Evolutionary conservation across 2,888 invertebrate species (phyloP).

Genomic region (Hylaea fasciaria): DNA sequence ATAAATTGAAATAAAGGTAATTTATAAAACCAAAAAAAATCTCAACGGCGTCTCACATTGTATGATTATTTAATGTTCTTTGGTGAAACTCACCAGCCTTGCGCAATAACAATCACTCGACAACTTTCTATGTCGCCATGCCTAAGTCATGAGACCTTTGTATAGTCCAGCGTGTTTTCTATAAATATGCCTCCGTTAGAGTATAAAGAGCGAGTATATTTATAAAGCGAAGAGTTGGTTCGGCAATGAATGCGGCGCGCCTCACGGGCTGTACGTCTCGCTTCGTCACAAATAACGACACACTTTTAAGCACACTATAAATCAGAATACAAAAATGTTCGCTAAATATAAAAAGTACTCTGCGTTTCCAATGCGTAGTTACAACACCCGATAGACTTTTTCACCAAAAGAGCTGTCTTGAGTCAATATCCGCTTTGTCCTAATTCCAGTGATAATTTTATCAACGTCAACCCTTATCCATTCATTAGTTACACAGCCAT

Average conservation of each 20-base stretch:
- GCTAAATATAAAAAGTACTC: slow-evolving; percentile 11
- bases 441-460: too few relatives aligned
- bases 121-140: slow-evolving; percentile 16
- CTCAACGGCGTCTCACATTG: too few relatives aligned
- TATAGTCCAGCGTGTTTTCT: slow-evolving; percentile 11
- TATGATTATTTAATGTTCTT: too few relatives aligned
- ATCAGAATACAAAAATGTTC: slow-evolving; percentile 29
- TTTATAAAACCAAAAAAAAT: too few relatives aligned
- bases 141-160: slow-evolving; percentile 7
- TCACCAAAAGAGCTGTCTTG: not conserved
- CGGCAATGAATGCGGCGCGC: slow-evolving; percentile 33
- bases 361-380: slow-evolving; percentile 1
- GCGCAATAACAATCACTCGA: too few relatives aligned
- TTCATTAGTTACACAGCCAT: too few relatives aligned
- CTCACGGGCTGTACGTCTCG: slow-evolving; percentile 9
- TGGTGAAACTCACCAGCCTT: too few relatives aligned
- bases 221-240: slow-evolving; percentile 33
- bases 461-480: too few relatives aligned
- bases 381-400: not conserved
- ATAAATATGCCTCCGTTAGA: slow-evolving; percentile 39
- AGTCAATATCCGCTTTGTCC: too few relatives aligned
- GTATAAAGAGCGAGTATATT: slow-evolving; percentile 26
- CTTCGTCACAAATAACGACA: slow-evolving; percentile 31
- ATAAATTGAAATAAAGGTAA: too few relatives aligned
- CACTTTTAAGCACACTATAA: slow-evolving; percentile 29